Evolutionary conservation across 2,113 vertebrate genomes (phyloP), one percentile per base, ranked within the genome.

Genomic region (Engystomops pustulosus): DNA sequence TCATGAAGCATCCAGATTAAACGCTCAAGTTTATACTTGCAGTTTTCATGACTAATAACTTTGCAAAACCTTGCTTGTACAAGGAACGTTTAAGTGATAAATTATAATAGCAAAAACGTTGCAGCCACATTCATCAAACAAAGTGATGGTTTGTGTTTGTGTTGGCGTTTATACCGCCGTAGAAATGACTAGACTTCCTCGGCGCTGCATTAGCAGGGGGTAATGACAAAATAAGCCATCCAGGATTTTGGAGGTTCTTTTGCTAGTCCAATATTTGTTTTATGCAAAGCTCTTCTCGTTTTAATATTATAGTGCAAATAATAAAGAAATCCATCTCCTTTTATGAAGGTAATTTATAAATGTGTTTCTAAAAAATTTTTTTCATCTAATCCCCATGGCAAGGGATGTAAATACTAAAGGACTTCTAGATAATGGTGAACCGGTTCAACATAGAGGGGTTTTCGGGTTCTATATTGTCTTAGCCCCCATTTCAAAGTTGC

Each of bases 21-120:
- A 79, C 38, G 83, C 49, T 58, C 62, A 70, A 79, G 83, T 85
- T 85, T 85, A 85, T 85, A 79, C 74, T 79, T 85, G 83, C 83
- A 79, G 79, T 85, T 85, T 85, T 79, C 65, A 53, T 85, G 83
- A 85, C 83, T 79, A 85, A 85, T 85, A 78, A 79, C 83, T 85
- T 69, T 78, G 75, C 79, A 70, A 85, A 85, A 45, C 75, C 83
- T 85, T 38, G 75, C 83, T 79, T 85, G 83, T 79, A 85, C 74
- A 78, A 70, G 60, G 75, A 79, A 85, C 79, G 45, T 85, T 85
- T 85, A 79, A 70, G 83, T 85, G 83, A 85, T 85, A 85, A 85
- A 85, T 85, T 85, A 85, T 78, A 55, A 65, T 60, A 85, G 83
- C 82, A 79, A 85, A 83, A 85, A 85, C 53, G 34, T 58, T 85